Conservation (phyloP, 2,888 invertebrate species). For the Chloromyia formosa region DNA sequence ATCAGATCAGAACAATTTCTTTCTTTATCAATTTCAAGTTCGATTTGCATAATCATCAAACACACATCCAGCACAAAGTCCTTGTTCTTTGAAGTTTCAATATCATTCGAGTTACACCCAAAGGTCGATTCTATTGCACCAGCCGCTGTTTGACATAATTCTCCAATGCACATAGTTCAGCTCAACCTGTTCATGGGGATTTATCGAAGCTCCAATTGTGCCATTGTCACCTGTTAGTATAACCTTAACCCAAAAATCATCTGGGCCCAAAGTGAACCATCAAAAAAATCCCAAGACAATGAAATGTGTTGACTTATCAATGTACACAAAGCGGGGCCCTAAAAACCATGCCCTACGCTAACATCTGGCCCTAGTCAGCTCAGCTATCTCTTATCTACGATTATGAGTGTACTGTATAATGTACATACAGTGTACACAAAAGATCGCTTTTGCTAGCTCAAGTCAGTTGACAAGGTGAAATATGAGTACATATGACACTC, state of each 20-base stretch:
- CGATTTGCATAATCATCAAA: constrained; percentile 1
- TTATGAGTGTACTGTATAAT: background rate
- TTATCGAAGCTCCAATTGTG: no score
- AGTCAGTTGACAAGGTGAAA: constrained; percentile 9
- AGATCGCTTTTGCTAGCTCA: background rate
- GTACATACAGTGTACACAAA: background rate
- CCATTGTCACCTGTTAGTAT: constrained; percentile 19
- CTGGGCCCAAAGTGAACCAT: background rate
- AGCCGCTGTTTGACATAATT: no score
- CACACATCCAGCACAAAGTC: background rate
- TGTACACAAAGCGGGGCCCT: constrained; percentile 26
- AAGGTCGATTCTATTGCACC: no score
- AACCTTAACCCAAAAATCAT: constrained; percentile 30
- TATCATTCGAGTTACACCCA: background rate
- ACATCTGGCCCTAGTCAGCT: background rate
- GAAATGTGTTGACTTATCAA: constrained; percentile 11
- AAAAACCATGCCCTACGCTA: constrained; percentile 42
- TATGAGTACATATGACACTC: constrained; percentile 8
- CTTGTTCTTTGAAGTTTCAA: background rate
- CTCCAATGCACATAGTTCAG: no score
- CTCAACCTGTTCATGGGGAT: no score
- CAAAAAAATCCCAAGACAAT: background rate
- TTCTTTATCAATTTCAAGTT: background rate
- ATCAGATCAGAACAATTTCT: no score
- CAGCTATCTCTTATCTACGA: no score